These are phyloP conservation scores for Eupeodes luniger DNA, from an alignment of 2,888 invertebrate genomes.

Conservation along the genomic window DNA sequence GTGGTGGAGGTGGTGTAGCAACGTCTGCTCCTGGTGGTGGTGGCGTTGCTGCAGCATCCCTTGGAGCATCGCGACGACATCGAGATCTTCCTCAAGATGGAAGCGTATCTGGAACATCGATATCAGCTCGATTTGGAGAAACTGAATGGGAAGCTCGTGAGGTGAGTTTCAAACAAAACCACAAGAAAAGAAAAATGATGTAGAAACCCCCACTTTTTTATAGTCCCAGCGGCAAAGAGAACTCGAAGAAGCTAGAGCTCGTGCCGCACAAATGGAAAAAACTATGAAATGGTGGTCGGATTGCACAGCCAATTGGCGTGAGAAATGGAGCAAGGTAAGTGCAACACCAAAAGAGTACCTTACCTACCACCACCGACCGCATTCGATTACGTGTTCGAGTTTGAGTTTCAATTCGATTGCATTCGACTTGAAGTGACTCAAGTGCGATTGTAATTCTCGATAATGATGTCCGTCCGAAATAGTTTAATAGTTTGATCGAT, in stretches of 20 bases:
- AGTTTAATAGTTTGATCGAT: slow-evolving; percentile 67
- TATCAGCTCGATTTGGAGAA: slow-evolving; percentile 81
- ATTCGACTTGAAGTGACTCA: background rate
- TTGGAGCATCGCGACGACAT: slow-evolving; percentile 78
- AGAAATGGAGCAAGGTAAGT: slow-evolving; percentile 95
- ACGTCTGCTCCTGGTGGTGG: slow-evolving; percentile 59
- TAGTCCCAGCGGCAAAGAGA: slow-evolving; percentile 87
- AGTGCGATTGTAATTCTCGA: slow-evolving; percentile 56
- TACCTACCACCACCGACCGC: too few species aligned
- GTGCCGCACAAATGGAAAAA: slow-evolving; percentile 99
- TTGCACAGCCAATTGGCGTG: slow-evolving; percentile 97
- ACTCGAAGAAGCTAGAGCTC: slow-evolving; percentile 95
- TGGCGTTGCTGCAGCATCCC: slow-evolving; percentile 76
- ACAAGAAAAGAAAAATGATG: background rate
- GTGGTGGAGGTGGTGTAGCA: slow-evolving; percentile 75
- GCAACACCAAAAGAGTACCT: background rate
- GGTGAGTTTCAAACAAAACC: slow-evolving; percentile 75
- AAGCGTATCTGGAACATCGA: slow-evolving; percentile 77
- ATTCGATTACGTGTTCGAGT: background rate
- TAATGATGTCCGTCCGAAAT: slow-evolving; percentile 43
- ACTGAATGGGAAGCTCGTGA: slow-evolving; percentile 84
- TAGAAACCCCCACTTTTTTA: background rate
- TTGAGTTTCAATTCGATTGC: too few species aligned
- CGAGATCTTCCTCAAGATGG: slow-evolving; percentile 77
- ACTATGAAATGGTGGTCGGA: slow-evolving; percentile 99